Evolutionary conservation across 2,888 invertebrate species (phyloP), one percentile per base, ranked within the genome.

Genomic region (Clostera curtula): DNA sequence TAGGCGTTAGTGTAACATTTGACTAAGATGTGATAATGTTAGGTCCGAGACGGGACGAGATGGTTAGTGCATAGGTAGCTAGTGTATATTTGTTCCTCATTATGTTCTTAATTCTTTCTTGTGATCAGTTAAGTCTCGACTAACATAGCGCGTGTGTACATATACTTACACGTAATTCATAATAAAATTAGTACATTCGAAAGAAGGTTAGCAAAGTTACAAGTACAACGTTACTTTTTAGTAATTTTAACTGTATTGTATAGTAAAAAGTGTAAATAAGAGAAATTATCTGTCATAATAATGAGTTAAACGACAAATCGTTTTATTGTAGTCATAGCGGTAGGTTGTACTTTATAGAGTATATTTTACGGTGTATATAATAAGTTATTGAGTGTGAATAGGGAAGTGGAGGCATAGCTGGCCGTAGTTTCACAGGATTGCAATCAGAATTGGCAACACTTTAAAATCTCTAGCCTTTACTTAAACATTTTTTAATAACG

Each of bases 261-360:
- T 77, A 82, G 74, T 59, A 48, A 73, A 77, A n/a, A 70, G 67
- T 83, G 83, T 83, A 83, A 71, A 83, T 83, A 83, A 83, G 83
- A 83, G 72, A 52, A 76, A 82, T 67, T 80, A 80, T 82, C 70
- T 80, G 79, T 76, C 83, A 82, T 82, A 80, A 80, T 83, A 82
- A 76, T 71, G 68, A 69, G 68, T 69, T 79, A 76, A 80, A 74
- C 70, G 74, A 75, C 68, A 79, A 80, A 77, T 76, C 73, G 76
- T 80, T 80, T 72, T 75, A 79, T 77, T 68, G 59, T 82, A 80
- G 82, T 80, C 77, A 77, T 79, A 77, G 75, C 41, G 39, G 62
- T 82, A 80, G 75, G 70, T 59, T 69, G 63, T 79, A 79, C 57
- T 75, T 74, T 70, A 68, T 64, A 71, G 60, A 70, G 53, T 59